Base-by-base conservation (phyloP, 2,888 invertebrate species). In the Dryomyza anilis region DNA sequence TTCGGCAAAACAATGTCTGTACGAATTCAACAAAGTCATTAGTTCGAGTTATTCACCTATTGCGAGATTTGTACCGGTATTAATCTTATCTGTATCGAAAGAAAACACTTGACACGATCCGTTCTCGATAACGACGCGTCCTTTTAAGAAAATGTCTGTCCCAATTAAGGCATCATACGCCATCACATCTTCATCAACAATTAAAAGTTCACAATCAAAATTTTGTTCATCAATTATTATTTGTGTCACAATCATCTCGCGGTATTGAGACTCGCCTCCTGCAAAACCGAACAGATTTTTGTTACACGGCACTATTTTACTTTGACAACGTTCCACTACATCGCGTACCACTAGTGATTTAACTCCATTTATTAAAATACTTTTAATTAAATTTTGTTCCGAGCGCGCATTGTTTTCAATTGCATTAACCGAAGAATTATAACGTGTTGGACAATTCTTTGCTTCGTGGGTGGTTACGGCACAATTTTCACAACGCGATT, bases 1-100 rank as follows among this genome's bases (percentile, higher is more conserved):
- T 43, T 67, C 64, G 27, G 61, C 53, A n/a, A 67, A 67, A 56
- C 60, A 64, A 12, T 30, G n/a, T 3, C 57, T 48, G n/a, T 57
- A 52, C 19, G 10, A 25, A 16, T 67, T 64, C 19, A 64, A 64
- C 14, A 67, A 10, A 1, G 0, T 4, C 19, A 55, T 21, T 3
- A 67, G 10, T 27, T 62, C 39, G 5, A 25, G 5, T 27, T 64
- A 52, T 52, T 62, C 62, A 5, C 33, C 46, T 1, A 8, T 48
- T 3, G 58, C 16, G 3, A 65, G 53, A 3, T 56, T n/a, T 12
- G 29, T 33, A 23, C 30, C 36, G 10, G 23, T 29, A n/a, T 60
- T 39, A 19, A 64, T n/a, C 14, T 58, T 50, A 29, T 65, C 57
- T 36, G 21, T 57, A 8, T 65, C 56, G 43, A 61, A 14, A 1